phyloP scores from a whole-genome alignment of 2,113 vertebrate species.

The Cichladusa arquata region DNA sequence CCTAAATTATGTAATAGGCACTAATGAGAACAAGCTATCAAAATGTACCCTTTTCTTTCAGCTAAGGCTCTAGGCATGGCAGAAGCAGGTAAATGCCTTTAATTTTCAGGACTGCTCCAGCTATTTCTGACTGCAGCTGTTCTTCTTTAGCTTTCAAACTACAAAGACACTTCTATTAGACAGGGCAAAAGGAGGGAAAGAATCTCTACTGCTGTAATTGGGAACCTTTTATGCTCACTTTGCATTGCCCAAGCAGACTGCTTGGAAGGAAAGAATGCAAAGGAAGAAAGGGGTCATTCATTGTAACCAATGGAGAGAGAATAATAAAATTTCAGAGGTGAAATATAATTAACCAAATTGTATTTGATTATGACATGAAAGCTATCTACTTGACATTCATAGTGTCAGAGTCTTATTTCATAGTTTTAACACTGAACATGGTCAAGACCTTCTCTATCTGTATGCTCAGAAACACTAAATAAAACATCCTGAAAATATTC shows the following conservation, averaged over 20 bases:
- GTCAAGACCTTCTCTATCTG: not conserved
- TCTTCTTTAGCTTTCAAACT: not conserved
- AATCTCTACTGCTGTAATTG: not conserved
- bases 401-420: not conserved
- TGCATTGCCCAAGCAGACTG: not conserved
- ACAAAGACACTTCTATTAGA: not conserved
- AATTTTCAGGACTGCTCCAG: not conserved
- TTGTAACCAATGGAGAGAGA: not conserved
- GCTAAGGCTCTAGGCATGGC: not conserved
- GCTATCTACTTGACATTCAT: not conserved
- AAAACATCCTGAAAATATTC: not conserved
- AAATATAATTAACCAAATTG: not conserved
- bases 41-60: not conserved
- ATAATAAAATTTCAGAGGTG: not conserved
- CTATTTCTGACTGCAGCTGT: not conserved
- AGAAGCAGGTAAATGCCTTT: not conserved
- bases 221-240: not conserved
- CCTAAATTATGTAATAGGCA: not conserved
- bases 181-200: not conserved
- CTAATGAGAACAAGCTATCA: not conserved
- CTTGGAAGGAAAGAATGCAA: not conserved
- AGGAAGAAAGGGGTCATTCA: not conserved
- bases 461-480: not conserved
- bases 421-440: not conserved
- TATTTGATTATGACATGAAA: not conserved